These are phyloP conservation scores for Protobothrops mucrosquamatus DNA, from an alignment of 2,113 vertebrate species.

Conservation along the genomic window DNA sequence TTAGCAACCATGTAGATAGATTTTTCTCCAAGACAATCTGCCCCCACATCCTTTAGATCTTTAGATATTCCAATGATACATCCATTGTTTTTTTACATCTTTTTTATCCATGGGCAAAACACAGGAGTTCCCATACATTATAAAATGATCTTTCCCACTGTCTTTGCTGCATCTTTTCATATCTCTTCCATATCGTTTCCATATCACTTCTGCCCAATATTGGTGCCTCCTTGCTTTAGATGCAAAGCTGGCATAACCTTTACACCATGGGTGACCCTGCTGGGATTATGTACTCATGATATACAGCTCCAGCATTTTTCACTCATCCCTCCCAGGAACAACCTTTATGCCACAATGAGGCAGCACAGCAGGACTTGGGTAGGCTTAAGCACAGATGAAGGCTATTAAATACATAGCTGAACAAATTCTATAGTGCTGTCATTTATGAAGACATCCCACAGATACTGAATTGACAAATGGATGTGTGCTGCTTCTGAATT, in stretches of 20 bases:
- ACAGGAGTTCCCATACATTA: neutral
- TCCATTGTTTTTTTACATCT: neutral
- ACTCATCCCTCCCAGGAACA: neutral
- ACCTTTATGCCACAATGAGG: neutral
- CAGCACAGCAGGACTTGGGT: neutral
- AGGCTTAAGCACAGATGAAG: neutral
- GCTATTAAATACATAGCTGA: conserved; percentile 17
- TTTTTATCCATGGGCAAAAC: neutral
- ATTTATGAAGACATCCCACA: conserved; percentile 18
- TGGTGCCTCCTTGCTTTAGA: neutral
- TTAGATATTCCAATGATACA: neutral
- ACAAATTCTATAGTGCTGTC: neutral
- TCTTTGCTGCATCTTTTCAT: neutral
- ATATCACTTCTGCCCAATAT: neutral
- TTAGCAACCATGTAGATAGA: neutral
- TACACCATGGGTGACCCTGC: neutral
- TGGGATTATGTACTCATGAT: neutral
- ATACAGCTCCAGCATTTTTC: neutral
- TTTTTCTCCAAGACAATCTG: neutral
- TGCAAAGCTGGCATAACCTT: neutral
- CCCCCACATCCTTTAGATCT: neutral
- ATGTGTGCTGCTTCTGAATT: conserved; percentile 12
- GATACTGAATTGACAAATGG: conserved; percentile 20
- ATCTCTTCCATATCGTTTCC: too few species aligned
- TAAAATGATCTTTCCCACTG: neutral